A percentile compares a stretch with the other conserved stretches of the same genome.
phyloP scores from a whole-genome alignment of 2,797 vertebrate genomes.

The Hoplostethus mediterraneus region DNA sequence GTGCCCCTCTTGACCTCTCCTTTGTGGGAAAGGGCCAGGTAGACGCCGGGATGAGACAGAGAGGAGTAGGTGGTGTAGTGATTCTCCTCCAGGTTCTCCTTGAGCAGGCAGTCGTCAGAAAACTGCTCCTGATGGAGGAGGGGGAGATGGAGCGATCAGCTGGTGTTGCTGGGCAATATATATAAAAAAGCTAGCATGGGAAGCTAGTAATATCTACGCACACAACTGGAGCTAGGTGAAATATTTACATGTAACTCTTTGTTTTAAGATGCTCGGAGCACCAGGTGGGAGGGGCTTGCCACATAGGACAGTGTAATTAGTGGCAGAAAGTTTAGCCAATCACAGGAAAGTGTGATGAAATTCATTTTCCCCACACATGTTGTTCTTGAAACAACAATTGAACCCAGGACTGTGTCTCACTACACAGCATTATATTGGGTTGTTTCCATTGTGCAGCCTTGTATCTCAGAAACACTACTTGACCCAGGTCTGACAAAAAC shows the following conservation, averaged over 20 bases:
- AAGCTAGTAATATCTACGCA: too few species aligned
- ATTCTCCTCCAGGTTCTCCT: conserved; percentile 81
- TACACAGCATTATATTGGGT: too few species aligned
- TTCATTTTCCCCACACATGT: too few species aligned
- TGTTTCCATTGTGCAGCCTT: too few species aligned
- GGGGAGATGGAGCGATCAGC: too few species aligned
- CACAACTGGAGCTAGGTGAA: background rate
- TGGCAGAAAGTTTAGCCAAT: too few species aligned
- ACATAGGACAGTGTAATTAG: background rate
- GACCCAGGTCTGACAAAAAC: background rate
- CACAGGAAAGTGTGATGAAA: too few species aligned
- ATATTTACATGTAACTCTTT: background rate
- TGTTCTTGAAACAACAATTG: too few species aligned
- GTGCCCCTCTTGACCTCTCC: conserved; percentile 72
- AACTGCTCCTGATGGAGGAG: conserved; percentile 68
- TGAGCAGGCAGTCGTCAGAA: conserved; percentile 77
- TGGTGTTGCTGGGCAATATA: too few species aligned
- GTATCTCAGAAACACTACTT: background rate
- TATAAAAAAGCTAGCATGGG: too few species aligned
- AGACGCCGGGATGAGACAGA: conserved; percentile 59
- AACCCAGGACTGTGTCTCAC: too few species aligned
- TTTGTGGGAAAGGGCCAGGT: conserved; percentile 77
- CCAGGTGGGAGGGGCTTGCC: background rate
- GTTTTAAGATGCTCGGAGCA: background rate
- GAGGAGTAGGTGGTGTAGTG: conserved; percentile 84